Conservation (phyloP, 30 jellyfish, hydroid and myxozoan genomes). For the Mastigias papua region DNA sequence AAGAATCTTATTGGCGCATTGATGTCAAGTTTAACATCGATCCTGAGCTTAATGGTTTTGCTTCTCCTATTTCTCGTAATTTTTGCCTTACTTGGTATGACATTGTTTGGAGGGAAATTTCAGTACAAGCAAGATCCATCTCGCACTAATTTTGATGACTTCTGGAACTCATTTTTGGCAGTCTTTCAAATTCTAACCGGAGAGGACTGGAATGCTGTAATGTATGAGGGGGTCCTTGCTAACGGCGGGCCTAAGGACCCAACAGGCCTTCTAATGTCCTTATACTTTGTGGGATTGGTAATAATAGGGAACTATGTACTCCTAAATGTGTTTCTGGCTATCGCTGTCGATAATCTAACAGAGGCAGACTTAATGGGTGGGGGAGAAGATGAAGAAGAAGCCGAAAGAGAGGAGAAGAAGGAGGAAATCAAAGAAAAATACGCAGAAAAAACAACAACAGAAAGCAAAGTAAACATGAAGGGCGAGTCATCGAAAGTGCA, state of each 20-base stretch:
- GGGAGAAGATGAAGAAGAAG: constrained; percentile 75
- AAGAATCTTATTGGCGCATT: constrained; percentile 92
- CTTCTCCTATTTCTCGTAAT: constrained; percentile 84
- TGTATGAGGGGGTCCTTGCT: constrained; percentile 95
- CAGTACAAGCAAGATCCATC: constrained; percentile 78
- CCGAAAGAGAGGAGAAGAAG: constrained; percentile 76
- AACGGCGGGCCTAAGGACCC: constrained; percentile 88
- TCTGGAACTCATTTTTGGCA: constrained; percentile 96
- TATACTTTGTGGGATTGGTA: constrained; percentile 78
- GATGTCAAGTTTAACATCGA: constrained; percentile 84
- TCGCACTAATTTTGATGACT: constrained; percentile 94
- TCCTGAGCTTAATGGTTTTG: constrained; percentile 90
- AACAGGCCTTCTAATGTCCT: constrained; percentile 69
- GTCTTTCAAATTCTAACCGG: constrained; percentile 94
- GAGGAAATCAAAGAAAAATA: constrained; percentile 74
- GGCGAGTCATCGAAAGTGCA: constrained; percentile 7
- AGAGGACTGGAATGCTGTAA: constrained; percentile 90
- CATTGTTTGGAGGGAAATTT: constrained; percentile 95
- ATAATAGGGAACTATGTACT: constrained; percentile 87
- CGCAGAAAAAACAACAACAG: constrained; percentile 58
- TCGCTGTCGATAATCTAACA: constrained; percentile 90
- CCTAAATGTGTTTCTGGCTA: constrained; percentile 89
- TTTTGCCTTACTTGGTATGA: constrained; percentile 97
- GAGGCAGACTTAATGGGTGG: constrained; percentile 81
- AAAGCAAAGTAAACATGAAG: constrained; percentile 22